Evolutionary conservation across 30 jellyfish, hydroid and myxozoan genomes (phyloP).

Genomic region (Hydractinia symbiolongicarpus): DNA sequence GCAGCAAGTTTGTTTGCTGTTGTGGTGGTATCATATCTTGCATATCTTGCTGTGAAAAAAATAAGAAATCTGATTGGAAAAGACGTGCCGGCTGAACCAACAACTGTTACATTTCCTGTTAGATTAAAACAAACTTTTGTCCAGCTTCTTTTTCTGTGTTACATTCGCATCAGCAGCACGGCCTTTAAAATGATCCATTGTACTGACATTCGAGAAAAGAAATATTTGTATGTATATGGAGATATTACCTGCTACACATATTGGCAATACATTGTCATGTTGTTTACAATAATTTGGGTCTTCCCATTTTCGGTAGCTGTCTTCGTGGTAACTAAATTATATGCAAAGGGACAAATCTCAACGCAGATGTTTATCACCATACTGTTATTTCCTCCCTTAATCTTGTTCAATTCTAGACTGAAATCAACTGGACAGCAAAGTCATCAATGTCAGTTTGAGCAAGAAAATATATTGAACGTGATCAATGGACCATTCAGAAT

Average conservation of each 20-base stretch:
- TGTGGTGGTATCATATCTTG: not conserved
- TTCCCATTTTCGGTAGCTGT: not conserved
- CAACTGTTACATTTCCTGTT: not conserved
- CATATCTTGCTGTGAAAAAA: not conserved
- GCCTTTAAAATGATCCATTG: not conserved
- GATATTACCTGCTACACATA: not conserved
- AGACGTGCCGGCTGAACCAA: too few species aligned
- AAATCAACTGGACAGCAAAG: not conserved
- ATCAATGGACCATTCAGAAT: not conserved
- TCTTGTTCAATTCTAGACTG: not conserved
- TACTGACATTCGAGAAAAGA: not conserved
- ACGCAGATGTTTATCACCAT: not conserved
- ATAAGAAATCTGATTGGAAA: not conserved
- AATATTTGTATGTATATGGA: not conserved
- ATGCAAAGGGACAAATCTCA: not conserved
- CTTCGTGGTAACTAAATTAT: not conserved
- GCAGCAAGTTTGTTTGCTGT: not conserved
- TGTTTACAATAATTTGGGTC: not conserved
- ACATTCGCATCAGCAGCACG: not conserved
- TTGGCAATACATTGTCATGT: not conserved
- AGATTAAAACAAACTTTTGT: constrained; percentile 1
- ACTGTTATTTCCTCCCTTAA: not conserved
- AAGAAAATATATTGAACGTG: not conserved
- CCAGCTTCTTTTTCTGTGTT: not conserved
- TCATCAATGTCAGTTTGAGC: not conserved